Base-by-base conservation (phyloP, 1,140 invertebrate species). In the Steinernema khuongi region DNA sequence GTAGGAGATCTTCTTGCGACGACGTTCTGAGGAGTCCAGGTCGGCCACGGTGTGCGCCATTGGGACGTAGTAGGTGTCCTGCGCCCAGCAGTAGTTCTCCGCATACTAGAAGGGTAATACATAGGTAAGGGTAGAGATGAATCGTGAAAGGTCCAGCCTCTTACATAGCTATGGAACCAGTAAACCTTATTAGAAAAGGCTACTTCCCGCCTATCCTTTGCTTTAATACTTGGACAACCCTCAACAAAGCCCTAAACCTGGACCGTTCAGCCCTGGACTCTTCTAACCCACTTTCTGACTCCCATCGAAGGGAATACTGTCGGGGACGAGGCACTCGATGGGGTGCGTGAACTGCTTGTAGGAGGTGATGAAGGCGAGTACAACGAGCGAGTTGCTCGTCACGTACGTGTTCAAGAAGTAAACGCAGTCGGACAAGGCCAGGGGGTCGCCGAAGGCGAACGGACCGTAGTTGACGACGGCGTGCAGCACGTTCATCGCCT, bases 1-100 rank as follows among this genome's bases (percentile, higher is more conserved):
- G 74, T 86, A 87, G 43, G 44, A 68, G 29, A 79, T 79, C 68
- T 66, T 74, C 32, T 72, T 76, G 14, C 50, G 18, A 18, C 73
- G 31, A 18, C 73, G 69, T 28, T 79, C 74, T 68, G 32, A 32
- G 17, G 28, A 19, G 29, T 74, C 74, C 7, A 79, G 18, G 19
- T 74, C 77, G 7, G 78, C 76, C 1, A 74, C 77, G 1, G 60
- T 43, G n/a, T 74, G 60, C 30, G 30, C 68, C 31, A 77, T 72
- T 28, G 78, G 76, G 1, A 79, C 78, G 41, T 75, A 79, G 69
- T 79, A 79, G 11, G 72, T 79, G 66, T 79, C 78, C 67, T 76
- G 71, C 17, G 76, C 74, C 78, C 78, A 79, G 66, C 78, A 79
- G 31, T 79, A 79, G 70, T 75, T 79, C 60, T 79, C 78, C 1